These are phyloP conservation scores for Agrypnus murinus DNA, from an alignment of 2,888 invertebrate genomes.

Conservation along the genomic window DNA sequence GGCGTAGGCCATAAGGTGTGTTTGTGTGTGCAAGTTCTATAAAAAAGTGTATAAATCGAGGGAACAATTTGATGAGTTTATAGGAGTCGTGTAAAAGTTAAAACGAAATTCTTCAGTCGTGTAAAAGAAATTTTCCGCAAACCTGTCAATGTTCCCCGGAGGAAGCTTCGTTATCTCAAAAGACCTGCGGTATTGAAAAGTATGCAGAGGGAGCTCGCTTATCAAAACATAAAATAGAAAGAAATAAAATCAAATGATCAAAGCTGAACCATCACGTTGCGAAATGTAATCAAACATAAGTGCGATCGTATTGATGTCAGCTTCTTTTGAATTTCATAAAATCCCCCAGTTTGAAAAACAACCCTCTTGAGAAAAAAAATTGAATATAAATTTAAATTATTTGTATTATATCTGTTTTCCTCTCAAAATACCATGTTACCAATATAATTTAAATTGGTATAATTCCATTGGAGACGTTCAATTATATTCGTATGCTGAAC, in stretches of 20 bases:
- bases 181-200: slow-evolving; percentile 25
- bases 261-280: slow-evolving; percentile 22
- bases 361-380: neutral
- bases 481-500: no score
- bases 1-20: slow-evolving; percentile 1
- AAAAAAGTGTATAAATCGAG: slow-evolving; percentile 10
- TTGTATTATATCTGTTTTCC: no score
- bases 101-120: slow-evolving; percentile 14
- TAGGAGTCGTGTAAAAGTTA: slow-evolving; percentile 5
- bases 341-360: neutral
- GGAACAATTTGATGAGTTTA: slow-evolving; percentile 13
- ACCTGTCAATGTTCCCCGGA: slow-evolving; percentile 28
- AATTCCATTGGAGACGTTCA: no score
- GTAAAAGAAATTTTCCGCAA: slow-evolving; percentile 20
- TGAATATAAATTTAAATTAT: no score
- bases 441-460: no score
- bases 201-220: slow-evolving; percentile 29
- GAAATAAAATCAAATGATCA: slow-evolving; percentile 31
- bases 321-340: neutral
- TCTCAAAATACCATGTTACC: no score
- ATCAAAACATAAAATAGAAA: slow-evolving; percentile 32
- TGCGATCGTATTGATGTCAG: neutral
- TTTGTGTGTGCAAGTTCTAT: no score
- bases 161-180: slow-evolving; percentile 36
- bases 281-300: slow-evolving; percentile 22